A percentile compares a stretch with the other conserved stretches of the same genome.
phyloP scores from a whole-genome alignment of 1,140 invertebrate species.

The Doryteuthis pealeii region DNA sequence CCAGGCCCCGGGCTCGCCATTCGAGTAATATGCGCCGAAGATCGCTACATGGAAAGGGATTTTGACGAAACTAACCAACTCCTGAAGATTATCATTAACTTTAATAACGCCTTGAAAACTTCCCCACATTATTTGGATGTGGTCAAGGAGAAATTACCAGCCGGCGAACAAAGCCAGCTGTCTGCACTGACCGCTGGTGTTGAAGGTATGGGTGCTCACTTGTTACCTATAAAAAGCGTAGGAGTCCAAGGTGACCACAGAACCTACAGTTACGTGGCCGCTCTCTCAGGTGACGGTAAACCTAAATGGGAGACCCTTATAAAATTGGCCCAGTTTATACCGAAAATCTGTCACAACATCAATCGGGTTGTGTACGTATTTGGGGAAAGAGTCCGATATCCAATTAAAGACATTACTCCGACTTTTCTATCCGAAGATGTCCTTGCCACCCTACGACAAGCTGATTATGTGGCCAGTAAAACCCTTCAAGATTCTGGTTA shows the following conservation, averaged over 20 bases:
- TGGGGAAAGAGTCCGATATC: constrained; percentile 82
- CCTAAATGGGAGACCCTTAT: constrained; percentile 84
- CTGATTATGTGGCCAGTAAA: constrained; percentile 58
- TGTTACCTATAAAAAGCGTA: constrained; percentile 93
- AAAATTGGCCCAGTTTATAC: constrained; percentile 87
- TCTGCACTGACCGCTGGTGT: constrained; percentile 36
- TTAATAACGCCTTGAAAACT: constrained; percentile 86
- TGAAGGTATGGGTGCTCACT: constrained; percentile 34
- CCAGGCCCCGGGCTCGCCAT: constrained; percentile 89
- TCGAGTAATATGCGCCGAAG: constrained; percentile 91
- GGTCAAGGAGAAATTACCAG: constrained; percentile 77
- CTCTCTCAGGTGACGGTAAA: constrained; percentile 75
- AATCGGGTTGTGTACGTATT: constrained; percentile 86
- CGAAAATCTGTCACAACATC: constrained; percentile 88
- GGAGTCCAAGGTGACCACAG: constrained; percentile 85
- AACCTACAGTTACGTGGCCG: constrained; percentile 96
- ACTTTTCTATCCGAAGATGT: constrained; percentile 88
- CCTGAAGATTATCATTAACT: constrained; percentile 91
- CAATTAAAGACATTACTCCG: constrained; percentile 89
- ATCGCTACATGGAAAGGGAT: constrained; percentile 92
- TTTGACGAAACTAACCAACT: constrained; percentile 91
- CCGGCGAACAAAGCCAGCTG: constrained; percentile 46
- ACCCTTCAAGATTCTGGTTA: constrained; percentile 43
- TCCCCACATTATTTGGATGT: constrained; percentile 88
- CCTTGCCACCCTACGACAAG: constrained; percentile 83